phyloP scores from a whole-genome alignment of 2,888 invertebrate species.

The Masnerella sp. region DNA sequence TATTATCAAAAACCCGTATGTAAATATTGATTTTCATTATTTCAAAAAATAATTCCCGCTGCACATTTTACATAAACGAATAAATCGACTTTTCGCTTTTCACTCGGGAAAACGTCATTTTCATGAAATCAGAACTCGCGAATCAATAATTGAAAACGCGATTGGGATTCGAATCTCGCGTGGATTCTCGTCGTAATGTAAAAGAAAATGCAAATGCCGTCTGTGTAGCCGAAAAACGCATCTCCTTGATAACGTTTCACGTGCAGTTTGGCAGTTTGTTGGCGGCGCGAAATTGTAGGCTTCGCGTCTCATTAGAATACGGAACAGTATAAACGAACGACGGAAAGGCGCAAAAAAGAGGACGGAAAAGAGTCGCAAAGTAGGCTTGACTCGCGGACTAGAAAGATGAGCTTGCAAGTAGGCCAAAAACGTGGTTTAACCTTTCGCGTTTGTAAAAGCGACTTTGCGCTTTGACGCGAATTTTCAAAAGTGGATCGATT shows the following conservation, averaged over 20 bases:
- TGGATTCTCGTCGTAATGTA: constrained; percentile 14
- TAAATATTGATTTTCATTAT: too few relatives aligned
- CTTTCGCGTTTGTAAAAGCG: too few relatives aligned
- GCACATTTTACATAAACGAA: too few relatives aligned
- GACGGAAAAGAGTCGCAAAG: constrained; percentile 40
- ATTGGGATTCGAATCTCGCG: constrained; percentile 31
- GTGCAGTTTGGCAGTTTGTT: constrained; percentile 54
- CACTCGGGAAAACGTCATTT: too few relatives aligned
- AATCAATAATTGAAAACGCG: constrained; percentile 5
- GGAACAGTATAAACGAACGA: constrained; percentile 32
- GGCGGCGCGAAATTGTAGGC: constrained; percentile 36
- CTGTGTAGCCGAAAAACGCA: constrained; percentile 29
- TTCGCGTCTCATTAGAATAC: constrained; percentile 39
- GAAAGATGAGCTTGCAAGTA: too few relatives aligned
- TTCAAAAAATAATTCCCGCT: too few relatives aligned
- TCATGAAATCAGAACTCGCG: too few relatives aligned
- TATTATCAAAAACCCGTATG: too few relatives aligned
- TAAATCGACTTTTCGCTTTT: too few relatives aligned
- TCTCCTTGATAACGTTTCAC: constrained; percentile 36
- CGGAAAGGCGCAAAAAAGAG: constrained; percentile 5
- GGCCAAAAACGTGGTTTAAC: too few relatives aligned
- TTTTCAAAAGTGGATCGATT: too few relatives aligned
- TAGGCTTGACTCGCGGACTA: constrained; percentile 29
- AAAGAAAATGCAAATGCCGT: constrained; percentile 33
- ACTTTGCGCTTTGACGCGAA: too few relatives aligned